A percentile compares a stretch with the other conserved stretches of the same genome.
Conservation (phyloP, 2,797 vertebrate species). For the Epinephelus coioides region DNA sequence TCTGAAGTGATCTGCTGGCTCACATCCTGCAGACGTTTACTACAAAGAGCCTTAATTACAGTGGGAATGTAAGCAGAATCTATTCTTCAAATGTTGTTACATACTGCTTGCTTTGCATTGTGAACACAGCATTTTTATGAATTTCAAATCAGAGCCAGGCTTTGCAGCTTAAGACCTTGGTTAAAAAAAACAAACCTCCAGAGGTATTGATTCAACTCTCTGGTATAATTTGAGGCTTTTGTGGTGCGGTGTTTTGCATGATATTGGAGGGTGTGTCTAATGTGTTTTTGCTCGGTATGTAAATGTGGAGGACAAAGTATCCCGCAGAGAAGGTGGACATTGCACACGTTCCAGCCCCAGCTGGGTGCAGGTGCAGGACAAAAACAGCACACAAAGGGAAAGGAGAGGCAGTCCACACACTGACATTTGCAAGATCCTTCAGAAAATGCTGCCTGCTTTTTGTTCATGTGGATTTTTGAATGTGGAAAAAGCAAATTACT, state of each 20-base stretch:
- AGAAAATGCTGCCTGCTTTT: not conserved
- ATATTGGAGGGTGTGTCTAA: not conserved
- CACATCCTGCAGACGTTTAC: slow-evolving; percentile 9
- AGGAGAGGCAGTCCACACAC: not conserved
- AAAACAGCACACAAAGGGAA: not conserved
- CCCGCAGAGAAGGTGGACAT: not conserved
- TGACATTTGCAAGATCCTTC: not conserved
- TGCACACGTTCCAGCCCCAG: not conserved
- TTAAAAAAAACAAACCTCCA: not conserved
- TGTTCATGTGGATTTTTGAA: not conserved
- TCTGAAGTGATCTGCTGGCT: slow-evolving; percentile 22
- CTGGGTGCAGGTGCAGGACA: not conserved
- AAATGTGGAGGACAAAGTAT: not conserved
- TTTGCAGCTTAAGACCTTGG: slow-evolving; percentile 20
- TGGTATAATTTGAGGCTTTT: slow-evolving; percentile 9
- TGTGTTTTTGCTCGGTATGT: not conserved
- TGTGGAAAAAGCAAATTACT: not conserved
- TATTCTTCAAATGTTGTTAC: slow-evolving; percentile 1
- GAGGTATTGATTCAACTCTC: slow-evolving; percentile 20
- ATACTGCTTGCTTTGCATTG: slow-evolving; percentile 1
- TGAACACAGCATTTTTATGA: not conserved
- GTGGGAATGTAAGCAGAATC: slow-evolving; percentile 9
- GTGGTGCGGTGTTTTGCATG: not conserved
- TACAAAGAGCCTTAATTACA: slow-evolving; percentile 25
- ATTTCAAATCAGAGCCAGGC: slow-evolving; percentile 13